Evolutionary conservation across 2,888 invertebrate species (phyloP), one percentile per base, ranked within the genome.

Genomic region (Amorpha juglandis): DNA sequence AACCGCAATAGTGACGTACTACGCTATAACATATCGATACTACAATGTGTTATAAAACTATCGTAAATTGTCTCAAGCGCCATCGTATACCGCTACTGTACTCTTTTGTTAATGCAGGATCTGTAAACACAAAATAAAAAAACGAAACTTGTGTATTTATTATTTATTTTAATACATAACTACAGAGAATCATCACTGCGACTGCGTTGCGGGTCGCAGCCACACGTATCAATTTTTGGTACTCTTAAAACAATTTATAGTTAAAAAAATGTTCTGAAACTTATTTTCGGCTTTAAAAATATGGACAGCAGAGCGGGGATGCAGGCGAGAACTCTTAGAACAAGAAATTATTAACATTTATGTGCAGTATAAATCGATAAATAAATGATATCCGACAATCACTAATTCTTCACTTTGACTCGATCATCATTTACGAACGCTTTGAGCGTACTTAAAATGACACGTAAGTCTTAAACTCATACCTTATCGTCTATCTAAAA

Each of bases 81-180:
- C 27, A 27, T 27, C 27, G 27, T 27, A 27, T 27, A 27, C 27
- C 1, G 27, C 4, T 27, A 27, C 27, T 27, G 4, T 27, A 4
- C 27, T 27, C 1, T 27, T 35, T 8, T 51, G 33, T 35, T 19
- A 63, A 71, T 70, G 68, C 65, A 63, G 19, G 11, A 48, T 45
- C 48, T 63, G 68, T 35, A 52, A 48, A 47, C 38, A 27, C 62
- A 14, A 67, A 62, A 67, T 35, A 16, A 68, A 64, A 64, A 66
- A 48, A 35, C 69, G 64, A 65, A 53, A 51, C 68, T 67, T 67
- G 65, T 70, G 66, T 74, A 74, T 74, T 74, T 71, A 73, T 74
- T 71, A 71, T 87, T 91, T 87, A 88, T 87, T 91, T 90, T 84
- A 87, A 86, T 90, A 90, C 83, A 90, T 90, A 90, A 89, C 91